These are phyloP conservation scores for Planococcus citri DNA, from an alignment of 1,140 invertebrate genomes.

Conservation along the genomic window DNA sequence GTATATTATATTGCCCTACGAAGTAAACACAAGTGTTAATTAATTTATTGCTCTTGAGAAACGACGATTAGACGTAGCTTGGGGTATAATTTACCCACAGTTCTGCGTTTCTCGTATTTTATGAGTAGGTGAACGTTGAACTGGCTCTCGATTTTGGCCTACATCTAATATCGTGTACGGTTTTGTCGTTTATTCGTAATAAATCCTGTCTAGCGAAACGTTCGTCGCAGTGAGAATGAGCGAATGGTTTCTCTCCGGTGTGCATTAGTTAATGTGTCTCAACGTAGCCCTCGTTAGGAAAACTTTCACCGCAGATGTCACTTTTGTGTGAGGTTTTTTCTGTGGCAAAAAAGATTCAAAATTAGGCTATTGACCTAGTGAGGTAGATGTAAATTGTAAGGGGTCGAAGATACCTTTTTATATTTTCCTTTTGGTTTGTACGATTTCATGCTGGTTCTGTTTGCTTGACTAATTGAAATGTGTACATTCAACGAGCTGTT, in stretches of 20 bases:
- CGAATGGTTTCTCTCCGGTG: background rate
- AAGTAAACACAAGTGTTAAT: background rate
- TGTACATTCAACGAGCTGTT: background rate
- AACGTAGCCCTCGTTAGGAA: background rate
- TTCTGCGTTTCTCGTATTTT: background rate
- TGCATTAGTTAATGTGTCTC: conserved; percentile 1
- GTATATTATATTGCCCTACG: background rate
- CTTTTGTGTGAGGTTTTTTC: conserved; percentile 15
- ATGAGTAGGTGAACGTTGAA: background rate
- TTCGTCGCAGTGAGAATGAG: background rate
- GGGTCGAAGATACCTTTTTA: background rate
- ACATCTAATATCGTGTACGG: background rate
- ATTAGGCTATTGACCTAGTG: background rate
- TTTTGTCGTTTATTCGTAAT: background rate
- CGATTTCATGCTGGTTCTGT: background rate
- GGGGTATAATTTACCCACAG: background rate
- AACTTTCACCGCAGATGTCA: conserved; percentile 13
- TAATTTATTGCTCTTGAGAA: too few species aligned
- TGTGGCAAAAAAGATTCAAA: background rate
- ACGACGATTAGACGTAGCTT: too few species aligned
- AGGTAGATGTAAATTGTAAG: too few species aligned
- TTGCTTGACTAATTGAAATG: background rate
- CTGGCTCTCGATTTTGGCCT: background rate
- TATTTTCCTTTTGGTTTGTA: background rate
- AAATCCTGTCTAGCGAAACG: background rate